phyloP scores from a whole-genome alignment of 2,797 vertebrate genomes.

The Lycodopsis pacificus region DNA sequence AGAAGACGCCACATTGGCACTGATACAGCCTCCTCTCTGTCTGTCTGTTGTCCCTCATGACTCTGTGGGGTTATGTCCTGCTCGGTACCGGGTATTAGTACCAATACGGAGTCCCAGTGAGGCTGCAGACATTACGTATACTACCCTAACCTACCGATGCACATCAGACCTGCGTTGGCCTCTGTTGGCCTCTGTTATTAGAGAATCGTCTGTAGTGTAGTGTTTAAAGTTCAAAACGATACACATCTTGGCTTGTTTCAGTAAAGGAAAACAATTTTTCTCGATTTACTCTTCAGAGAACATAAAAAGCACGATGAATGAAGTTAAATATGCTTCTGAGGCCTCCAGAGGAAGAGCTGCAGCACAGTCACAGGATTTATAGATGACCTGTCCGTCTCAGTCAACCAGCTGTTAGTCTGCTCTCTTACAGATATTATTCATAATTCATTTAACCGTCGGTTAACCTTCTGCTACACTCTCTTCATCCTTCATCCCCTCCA shows the following conservation, averaged over 20 bases:
- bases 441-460: constrained; percentile 70
- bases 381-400: constrained; percentile 10
- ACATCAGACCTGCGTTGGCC: too few species aligned
- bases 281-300: background rate
- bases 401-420: constrained; percentile 31
- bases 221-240: too few species aligned
- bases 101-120: too few species aligned
- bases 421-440: constrained; percentile 58
- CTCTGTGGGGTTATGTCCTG: too few species aligned
- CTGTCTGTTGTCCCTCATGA: too few species aligned
- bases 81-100: too few species aligned
- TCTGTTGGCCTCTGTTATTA: too few species aligned
- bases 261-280: background rate
- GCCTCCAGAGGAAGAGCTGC: constrained; percentile 8
- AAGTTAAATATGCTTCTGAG: background rate
- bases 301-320: background rate
- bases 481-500: constrained; percentile 21
- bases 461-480: constrained; percentile 43
- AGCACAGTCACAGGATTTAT: constrained; percentile 28
- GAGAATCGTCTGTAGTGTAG: too few species aligned
- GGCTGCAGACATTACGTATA: too few species aligned
- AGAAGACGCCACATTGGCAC: too few species aligned
- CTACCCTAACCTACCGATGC: too few species aligned
- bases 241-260: background rate
- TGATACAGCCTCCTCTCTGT: too few species aligned